Percentiles rank a stretch among this genome's conserved stretches.
Evolutionary conservation across 1,140 invertebrate genomes (phyloP).

Genomic region (Diabrotica undecimpunctata): DNA sequence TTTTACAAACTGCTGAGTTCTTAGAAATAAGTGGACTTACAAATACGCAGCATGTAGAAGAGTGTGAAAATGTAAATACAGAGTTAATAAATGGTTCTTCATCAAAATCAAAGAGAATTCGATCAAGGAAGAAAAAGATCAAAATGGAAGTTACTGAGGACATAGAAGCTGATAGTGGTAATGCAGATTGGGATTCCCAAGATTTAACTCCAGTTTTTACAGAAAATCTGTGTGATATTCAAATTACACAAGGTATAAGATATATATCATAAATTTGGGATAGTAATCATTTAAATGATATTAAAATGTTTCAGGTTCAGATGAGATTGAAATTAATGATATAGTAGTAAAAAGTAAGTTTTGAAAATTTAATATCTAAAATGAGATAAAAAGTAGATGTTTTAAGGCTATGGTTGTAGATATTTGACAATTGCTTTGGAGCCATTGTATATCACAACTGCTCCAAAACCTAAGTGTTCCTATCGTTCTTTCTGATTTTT

Average conservation of each 20-base stretch:
- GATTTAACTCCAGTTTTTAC: conserved; percentile 1
- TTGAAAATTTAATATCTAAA: neutral
- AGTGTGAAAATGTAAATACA: conserved; percentile 32
- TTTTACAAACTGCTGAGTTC: conserved; percentile 62
- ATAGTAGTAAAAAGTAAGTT: conserved; percentile 6
- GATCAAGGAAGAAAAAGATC: conserved; percentile 4
- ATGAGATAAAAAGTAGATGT: no score
- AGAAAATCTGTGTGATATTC: conserved; percentile 8
- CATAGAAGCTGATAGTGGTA: neutral
- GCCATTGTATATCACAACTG: no score
- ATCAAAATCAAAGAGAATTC: neutral
- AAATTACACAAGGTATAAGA: conserved; percentile 9
- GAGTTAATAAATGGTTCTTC: neutral
- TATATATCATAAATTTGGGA: neutral
- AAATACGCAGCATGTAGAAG: conserved; percentile 38
- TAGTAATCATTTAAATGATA: neutral
- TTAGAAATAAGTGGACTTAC: conserved; percentile 64
- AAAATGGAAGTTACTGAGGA: neutral
- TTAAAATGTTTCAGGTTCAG: conserved; percentile 5
- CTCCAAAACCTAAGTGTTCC: no score
- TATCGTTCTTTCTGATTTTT: no score
- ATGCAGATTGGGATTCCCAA: neutral
- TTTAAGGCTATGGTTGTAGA: no score
- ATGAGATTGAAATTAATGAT: neutral
- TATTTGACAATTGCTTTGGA: no score